These are phyloP conservation scores for Sebastes trivittatus DNA, from an alignment of 2,797 vertebrate genomes.

Conservation along the genomic window DNA sequence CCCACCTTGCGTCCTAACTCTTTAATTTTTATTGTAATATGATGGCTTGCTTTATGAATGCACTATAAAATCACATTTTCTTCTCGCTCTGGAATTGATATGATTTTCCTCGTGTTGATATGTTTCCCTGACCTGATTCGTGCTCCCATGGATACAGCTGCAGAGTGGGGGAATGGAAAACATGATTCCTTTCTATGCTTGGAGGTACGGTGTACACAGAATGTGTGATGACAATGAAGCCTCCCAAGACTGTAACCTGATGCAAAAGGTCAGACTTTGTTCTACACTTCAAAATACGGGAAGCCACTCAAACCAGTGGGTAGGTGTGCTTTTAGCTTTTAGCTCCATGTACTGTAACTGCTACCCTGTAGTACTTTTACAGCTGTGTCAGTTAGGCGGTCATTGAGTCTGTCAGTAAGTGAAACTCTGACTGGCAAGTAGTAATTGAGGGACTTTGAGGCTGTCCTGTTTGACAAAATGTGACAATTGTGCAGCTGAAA, in stretches of 20 bases:
- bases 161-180: conserved; percentile 56
- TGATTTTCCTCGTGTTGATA: conserved; percentile 44
- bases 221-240: conserved; percentile 50
- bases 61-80: conserved; percentile 7
- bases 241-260: conserved; percentile 42
- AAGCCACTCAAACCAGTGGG: conserved; percentile 19
- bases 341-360: conserved; percentile 6
- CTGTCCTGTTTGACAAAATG: not conserved
- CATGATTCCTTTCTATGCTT: conserved; percentile 53
- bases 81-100: conserved; percentile 28
- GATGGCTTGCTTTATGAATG: not conserved
- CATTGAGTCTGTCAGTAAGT: conserved; percentile 7
- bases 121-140: conserved; percentile 67
- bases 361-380: not conserved
- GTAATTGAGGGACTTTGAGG: not conserved
- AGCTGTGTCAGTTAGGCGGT: not conserved
- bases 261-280: conserved; percentile 59
- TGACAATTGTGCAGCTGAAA: not conserved
- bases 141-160: conserved; percentile 65
- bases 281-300: conserved; percentile 34
- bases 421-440: not conserved
- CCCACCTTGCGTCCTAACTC: not conserved
- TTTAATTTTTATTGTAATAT: conserved; percentile 13
- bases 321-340: conserved; percentile 27
- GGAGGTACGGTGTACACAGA: conserved; percentile 28